Conservation (phyloP, 2,113 vertebrate species). For the Aegithalos caudatus region DNA sequence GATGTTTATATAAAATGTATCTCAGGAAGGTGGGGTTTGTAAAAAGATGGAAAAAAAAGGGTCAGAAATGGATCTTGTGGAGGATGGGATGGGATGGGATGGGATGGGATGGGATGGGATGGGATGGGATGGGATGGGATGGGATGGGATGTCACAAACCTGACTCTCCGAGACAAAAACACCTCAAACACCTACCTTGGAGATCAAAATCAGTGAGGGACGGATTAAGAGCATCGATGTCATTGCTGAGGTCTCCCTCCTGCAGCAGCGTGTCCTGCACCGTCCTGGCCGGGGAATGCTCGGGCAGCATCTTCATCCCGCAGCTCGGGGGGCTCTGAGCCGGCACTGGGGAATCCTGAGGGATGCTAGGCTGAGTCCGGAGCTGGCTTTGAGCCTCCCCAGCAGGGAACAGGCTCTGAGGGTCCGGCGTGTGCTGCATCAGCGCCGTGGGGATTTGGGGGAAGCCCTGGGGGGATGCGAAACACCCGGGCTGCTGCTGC, state of each 20-base stretch:
- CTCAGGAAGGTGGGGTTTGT: neutral
- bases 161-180: neutral
- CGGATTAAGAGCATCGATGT: conserved; percentile 90
- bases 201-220: conserved; percentile 93
- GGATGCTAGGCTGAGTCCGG: conserved; percentile 57
- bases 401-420: conserved; percentile 58
- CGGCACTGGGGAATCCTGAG: conserved; percentile 76
- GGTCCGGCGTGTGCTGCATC: conserved; percentile 67
- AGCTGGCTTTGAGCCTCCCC: conserved; percentile 69
- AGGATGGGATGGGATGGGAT: neutral
- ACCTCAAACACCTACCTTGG: conserved; percentile 70
- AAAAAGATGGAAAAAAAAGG: neutral
- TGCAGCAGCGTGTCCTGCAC: conserved; percentile 80
- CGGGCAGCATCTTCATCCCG: conserved; percentile 66
- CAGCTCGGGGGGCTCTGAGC: conserved; percentile 80
- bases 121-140: neutral
- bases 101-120: neutral
- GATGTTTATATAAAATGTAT: neutral
- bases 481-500: conserved; percentile 55
- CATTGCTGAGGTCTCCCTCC: conserved; percentile 84
- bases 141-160: neutral
- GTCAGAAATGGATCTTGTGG: neutral
- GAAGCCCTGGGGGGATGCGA: conserved; percentile 68
- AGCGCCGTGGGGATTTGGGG: conserved; percentile 68
- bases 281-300: conserved; percentile 71